Base-by-base conservation (phyloP, 2,113 vertebrate genomes). In the Strigops habroptila region DNA sequence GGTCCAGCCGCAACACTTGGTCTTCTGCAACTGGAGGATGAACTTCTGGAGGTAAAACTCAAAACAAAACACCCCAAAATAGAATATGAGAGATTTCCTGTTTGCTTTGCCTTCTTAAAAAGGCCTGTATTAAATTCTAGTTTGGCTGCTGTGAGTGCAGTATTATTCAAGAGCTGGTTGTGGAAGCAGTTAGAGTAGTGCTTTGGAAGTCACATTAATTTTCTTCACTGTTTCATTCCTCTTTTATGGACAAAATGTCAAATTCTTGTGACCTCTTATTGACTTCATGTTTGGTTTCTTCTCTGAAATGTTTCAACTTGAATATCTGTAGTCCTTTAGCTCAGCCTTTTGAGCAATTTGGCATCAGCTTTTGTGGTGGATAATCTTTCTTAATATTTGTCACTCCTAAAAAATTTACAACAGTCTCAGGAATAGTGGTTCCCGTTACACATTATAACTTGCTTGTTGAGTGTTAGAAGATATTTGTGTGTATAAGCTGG, bases 41-140 rank as follows among this genome's bases (percentile, higher is more conserved):
- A 99, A 92, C 98, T 99, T 49, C 98, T 99, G 65, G 99, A 99
- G 99, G 99, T 99, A 97, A 97, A 87, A 41, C 59, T 11, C 37
- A 23, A 49, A 74, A 18, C 18, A 74, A 12, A 57, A 5, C 4
- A 10, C 17, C 18, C 16, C 14, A 18, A 73, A 60, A 15, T 7
- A 55, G n/a, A 90, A 79, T 21, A n/a, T 19, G 13, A 75, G 14
- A 0, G 13, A 5, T 74, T 65, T 94, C n/a, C 44, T 78, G 1
- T 73, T 59, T 57, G 35, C 41, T 81, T 85, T 23, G 5, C 31
- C 8, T 44, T 62, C 41, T 88, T 82, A 63, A 63, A 82, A 88
- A 77, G 49, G 23, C 15, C 57, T 55, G 14, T 65, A 5, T 85
- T 57, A 14, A 69, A 53, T 80, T 73, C 39, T 60, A 18, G 11